Evolutionary conservation across 2,797 vertebrate genomes (phyloP).

Genomic region (Cynodonichthys magdalenae): DNA sequence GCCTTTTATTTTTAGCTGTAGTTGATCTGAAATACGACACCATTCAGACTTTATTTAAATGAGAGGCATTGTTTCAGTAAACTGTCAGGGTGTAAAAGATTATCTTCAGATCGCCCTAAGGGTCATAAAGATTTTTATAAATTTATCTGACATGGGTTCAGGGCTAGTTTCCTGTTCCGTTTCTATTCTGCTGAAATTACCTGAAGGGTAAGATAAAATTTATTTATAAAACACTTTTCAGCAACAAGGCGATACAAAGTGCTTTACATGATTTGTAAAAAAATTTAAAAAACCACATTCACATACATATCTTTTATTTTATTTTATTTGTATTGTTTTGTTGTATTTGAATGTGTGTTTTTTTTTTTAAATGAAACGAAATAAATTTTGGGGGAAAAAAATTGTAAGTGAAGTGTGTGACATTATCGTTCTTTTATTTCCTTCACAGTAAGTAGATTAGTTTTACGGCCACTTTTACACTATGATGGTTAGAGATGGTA

Average conservation of each 20-base stretch:
- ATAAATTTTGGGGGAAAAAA: too few relatives aligned
- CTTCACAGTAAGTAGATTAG: not conserved
- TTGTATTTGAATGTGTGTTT: too few relatives aligned
- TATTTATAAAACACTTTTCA: too few relatives aligned
- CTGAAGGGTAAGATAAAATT: too few relatives aligned
- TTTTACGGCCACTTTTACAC: not conserved
- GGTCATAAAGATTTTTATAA: slow-evolving; percentile 32
- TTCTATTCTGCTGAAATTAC: not conserved
- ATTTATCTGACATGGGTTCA: slow-evolving; percentile 26
- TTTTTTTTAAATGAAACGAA: too few relatives aligned
- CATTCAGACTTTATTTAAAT: slow-evolving; percentile 28
- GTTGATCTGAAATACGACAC: slow-evolving; percentile 33
- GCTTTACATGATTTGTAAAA: too few relatives aligned
- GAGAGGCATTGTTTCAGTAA: slow-evolving; percentile 28
- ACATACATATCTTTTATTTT: too few relatives aligned
- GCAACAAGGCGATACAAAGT: too few relatives aligned
- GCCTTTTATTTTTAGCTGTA: slow-evolving; percentile 48
- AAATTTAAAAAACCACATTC: too few relatives aligned
- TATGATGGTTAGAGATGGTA: not conserved
- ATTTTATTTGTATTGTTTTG: too few relatives aligned
- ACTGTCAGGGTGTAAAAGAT: slow-evolving; percentile 14
- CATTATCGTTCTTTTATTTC: not conserved
- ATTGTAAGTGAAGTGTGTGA: too few relatives aligned
- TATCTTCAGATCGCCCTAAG: slow-evolving; percentile 37
- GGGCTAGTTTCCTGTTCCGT: slow-evolving; percentile 13